Percentiles rank a stretch among this genome's conserved stretches.
phyloP scores from a whole-genome alignment of 2,797 vertebrate genomes.

The Phrynocephalus vlangalii region DNA sequence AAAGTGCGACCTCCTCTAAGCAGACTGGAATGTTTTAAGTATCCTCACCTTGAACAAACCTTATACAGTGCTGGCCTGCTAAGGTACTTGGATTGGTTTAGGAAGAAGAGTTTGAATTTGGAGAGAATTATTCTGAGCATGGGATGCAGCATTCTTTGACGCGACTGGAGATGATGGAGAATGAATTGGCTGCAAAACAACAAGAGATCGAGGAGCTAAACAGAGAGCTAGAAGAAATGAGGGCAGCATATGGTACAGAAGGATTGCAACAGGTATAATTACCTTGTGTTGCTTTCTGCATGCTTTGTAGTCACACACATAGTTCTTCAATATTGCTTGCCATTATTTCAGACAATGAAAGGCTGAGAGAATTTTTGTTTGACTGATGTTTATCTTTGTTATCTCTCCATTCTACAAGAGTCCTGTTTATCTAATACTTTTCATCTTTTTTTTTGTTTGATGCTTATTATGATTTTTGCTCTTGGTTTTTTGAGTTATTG shows the following conservation, averaged over 20 bases:
- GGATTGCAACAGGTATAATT: conserved; percentile 91
- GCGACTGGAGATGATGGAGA: conserved; percentile 84
- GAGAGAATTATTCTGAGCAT: conserved; percentile 78
- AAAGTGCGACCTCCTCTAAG: conserved; percentile 52
- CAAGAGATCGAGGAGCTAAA: conserved; percentile 89
- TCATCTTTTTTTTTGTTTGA: conserved; percentile 36
- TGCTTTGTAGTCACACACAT: conserved; percentile 44
- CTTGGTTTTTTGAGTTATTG: background rate
- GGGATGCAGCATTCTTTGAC: conserved; percentile 74
- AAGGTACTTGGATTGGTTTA: conserved; percentile 79
- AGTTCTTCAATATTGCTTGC: conserved; percentile 38
- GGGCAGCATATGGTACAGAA: conserved; percentile 86
- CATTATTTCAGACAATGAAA: background rate
- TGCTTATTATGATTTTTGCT: conserved; percentile 12
- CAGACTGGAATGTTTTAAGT: conserved; percentile 55
- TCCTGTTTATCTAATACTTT: background rate
- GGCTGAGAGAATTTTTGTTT: conserved; percentile 5
- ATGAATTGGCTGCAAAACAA: conserved; percentile 85
- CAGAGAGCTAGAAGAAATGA: conserved; percentile 89
- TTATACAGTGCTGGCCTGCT: conserved; percentile 62
- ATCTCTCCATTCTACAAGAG: background rate
- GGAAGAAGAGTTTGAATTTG: conserved; percentile 89
- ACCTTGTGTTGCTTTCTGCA: conserved; percentile 68
- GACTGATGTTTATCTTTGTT: conserved; percentile 4
- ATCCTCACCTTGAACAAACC: conserved; percentile 60